Percentiles rank a stretch among this genome's conserved stretches.
phyloP scores from a whole-genome alignment of 2,113 vertebrate genomes.

The Fulica atra region DNA sequence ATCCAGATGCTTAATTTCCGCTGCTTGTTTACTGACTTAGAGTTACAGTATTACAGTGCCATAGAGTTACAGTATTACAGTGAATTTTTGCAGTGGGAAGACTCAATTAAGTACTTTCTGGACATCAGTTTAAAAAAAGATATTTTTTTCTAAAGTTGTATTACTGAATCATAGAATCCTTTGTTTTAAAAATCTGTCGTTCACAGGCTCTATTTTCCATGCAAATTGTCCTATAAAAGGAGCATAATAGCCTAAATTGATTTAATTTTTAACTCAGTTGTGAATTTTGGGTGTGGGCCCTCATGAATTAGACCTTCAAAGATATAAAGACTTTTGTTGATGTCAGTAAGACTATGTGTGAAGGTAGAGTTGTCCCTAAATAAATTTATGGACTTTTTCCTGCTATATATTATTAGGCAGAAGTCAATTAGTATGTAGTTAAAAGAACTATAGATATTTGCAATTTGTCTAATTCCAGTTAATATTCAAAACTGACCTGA shows the following conservation, averaged over 20 bases:
- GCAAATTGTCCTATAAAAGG: not conserved
- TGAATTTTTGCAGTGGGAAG: not conserved
- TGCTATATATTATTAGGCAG: not conserved
- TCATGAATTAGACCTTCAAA: not conserved
- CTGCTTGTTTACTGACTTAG: not conserved
- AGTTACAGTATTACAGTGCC: not conserved
- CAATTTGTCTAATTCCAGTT: not conserved
- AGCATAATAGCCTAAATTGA: not conserved
- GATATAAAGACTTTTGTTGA: not conserved
- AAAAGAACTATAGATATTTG: not conserved
- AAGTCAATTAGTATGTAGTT: not conserved
- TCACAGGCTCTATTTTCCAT: not conserved
- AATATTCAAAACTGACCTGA: not conserved
- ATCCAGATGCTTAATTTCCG: not conserved
- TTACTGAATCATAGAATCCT: not conserved
- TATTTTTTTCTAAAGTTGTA: not conserved
- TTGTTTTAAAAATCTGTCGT: not conserved
- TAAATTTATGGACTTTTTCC: not conserved
- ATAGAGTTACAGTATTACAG: not conserved
- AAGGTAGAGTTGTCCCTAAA: not conserved
- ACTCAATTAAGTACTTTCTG: not conserved
- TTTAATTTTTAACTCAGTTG: not conserved
- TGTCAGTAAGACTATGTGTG: not conserved
- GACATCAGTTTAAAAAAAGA: not conserved
- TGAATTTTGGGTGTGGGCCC: not conserved